These are phyloP conservation scores for Rhea americana DNA, from an alignment of 2,113 vertebrate genomes.

Conservation along the genomic window DNA sequence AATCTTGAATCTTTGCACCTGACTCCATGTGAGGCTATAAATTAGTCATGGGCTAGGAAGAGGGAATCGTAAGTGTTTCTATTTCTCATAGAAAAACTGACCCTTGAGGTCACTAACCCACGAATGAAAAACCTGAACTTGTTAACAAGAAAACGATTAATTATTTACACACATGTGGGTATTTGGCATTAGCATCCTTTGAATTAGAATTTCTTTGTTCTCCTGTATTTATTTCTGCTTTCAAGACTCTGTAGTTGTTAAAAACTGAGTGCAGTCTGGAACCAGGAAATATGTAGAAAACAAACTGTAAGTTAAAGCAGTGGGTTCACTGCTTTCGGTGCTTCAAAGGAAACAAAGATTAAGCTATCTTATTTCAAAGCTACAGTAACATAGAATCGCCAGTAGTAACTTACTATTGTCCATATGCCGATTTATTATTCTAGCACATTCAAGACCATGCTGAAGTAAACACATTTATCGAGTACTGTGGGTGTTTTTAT, in stretches of 20 bases:
- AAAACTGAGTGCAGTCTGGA: not conserved
- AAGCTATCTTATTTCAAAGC: not conserved
- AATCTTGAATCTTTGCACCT: slow-evolving; percentile 71
- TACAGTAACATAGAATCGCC: not conserved
- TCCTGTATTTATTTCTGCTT: not conserved
- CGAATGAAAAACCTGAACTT: slow-evolving; percentile 57
- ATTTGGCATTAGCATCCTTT: slow-evolving; percentile 46
- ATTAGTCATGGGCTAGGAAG: slow-evolving; percentile 75
- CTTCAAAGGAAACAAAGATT: slow-evolving; percentile 1
- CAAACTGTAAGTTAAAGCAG: not conserved
- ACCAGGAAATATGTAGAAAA: not conserved
- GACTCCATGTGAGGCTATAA: slow-evolving; percentile 65
- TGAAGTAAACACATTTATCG: slow-evolving; percentile 58
- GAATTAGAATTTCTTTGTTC: slow-evolving; percentile 48
- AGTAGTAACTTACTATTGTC: not conserved
- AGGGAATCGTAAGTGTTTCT: slow-evolving; percentile 58
- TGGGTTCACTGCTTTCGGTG: not conserved
- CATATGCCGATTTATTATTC: slow-evolving; percentile 26
- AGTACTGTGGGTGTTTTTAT: slow-evolving; percentile 15
- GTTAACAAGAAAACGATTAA: slow-evolving; percentile 68
- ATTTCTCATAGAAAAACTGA: slow-evolving; percentile 52
- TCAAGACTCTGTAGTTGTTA: not conserved
- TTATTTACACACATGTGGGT: slow-evolving; percentile 68
- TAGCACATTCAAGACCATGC: not conserved
- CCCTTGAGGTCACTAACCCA: slow-evolving; percentile 46